A percentile compares a stretch with the other conserved stretches of the same genome.
phyloP scores from a whole-genome alignment of 2,888 invertebrate species.

The Tetropium fuscum region DNA sequence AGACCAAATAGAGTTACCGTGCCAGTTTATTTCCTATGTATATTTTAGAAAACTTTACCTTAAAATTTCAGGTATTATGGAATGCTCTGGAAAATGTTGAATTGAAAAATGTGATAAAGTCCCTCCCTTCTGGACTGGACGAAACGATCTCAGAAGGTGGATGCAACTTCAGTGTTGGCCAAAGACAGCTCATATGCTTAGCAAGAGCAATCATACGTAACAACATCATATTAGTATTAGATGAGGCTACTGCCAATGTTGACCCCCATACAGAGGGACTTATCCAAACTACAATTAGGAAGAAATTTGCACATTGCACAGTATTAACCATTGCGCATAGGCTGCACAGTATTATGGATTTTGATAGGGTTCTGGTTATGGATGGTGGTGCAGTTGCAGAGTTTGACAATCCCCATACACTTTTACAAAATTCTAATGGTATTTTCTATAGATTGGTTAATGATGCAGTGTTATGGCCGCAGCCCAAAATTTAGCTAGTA shows the following conservation, averaged over 20 bases:
- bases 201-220: conserved; percentile 4
- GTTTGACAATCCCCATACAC: neutral
- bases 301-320: neutral
- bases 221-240: neutral
- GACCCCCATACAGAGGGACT: neutral
- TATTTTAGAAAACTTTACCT: too few relatives aligned
- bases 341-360: neutral
- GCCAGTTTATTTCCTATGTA: too few relatives aligned
- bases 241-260: neutral
- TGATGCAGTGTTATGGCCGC: neutral
- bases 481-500: neutral
- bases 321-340: neutral
- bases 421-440: neutral
- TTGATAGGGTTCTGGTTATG: neutral
- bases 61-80: neutral
- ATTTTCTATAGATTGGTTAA: neutral
- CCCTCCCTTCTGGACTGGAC: neutral
- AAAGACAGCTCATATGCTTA: neutral
- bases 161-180: neutral
- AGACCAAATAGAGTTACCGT: too few relatives aligned
- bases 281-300: neutral
- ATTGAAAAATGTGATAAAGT: neutral
- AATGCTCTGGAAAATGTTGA: neutral
- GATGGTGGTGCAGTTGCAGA: neutral
- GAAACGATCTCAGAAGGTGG: neutral